These are phyloP conservation scores for Stenoptilia bipunctidactyla DNA, from an alignment of 2,888 invertebrate genomes.

Conservation along the genomic window DNA sequence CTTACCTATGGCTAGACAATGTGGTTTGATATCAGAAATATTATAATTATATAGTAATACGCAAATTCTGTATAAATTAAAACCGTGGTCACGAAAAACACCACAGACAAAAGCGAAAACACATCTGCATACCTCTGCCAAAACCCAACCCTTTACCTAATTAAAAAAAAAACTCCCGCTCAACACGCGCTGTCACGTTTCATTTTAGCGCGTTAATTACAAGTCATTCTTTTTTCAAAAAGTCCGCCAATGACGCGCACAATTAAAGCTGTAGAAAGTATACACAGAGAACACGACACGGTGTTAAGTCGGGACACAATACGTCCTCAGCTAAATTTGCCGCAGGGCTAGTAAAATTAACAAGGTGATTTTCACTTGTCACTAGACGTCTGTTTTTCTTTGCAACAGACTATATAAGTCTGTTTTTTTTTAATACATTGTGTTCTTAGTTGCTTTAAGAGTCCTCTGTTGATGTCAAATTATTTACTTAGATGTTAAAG, in stretches of 20 bases:
- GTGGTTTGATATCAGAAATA: too few species aligned
- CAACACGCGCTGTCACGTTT: conserved; percentile 68
- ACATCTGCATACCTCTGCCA: conserved; percentile 13
- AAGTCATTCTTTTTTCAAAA: conserved; percentile 71
- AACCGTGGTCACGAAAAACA: too few species aligned
- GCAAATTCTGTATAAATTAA: too few species aligned
- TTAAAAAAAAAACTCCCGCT: conserved; percentile 64
- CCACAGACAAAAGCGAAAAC: conserved; percentile 20
- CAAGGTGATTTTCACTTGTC: conserved; percentile 73
- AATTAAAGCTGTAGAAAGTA: conserved; percentile 54
- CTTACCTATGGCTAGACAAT: too few species aligned
- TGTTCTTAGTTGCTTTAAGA: background rate
- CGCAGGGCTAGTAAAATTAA: conserved; percentile 69
- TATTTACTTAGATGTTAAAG: too few species aligned
- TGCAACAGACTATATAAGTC: background rate
- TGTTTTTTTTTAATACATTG: too few species aligned
- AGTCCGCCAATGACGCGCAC: conserved; percentile 69
- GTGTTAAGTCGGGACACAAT: conserved; percentile 69
- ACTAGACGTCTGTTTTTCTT: conserved; percentile 55
- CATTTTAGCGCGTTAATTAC: conserved; percentile 71
- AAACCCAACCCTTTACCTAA: conserved; percentile 37
- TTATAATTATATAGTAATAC: too few species aligned
- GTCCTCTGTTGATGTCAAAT: background rate
- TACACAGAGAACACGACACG: conserved; percentile 68
- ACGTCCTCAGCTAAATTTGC: conserved; percentile 69